phyloP scores from a whole-genome alignment of 2,113 vertebrate genomes.

The Chloroceryle aenea region DNA sequence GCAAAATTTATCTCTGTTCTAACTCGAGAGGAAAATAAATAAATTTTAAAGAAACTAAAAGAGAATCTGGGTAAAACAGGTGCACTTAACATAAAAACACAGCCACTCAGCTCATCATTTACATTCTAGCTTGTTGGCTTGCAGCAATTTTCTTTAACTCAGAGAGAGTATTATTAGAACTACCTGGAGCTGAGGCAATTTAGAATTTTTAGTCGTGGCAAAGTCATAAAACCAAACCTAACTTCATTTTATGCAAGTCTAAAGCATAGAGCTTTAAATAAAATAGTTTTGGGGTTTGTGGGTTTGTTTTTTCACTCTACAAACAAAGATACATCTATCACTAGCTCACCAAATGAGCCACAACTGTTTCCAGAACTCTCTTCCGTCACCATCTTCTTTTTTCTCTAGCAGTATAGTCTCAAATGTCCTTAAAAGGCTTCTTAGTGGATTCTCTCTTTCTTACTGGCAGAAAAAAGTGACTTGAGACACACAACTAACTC shows the following conservation, averaged over 20 bases:
- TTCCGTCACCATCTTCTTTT: not conserved
- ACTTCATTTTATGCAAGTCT: not conserved
- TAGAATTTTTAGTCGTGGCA: not conserved
- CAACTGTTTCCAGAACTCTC: not conserved
- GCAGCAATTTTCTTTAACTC: not conserved
- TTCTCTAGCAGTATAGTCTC: not conserved
- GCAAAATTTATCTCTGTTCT: not conserved
- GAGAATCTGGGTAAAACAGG: not conserved
- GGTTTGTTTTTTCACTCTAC: not conserved
- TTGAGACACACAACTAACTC: not conserved
- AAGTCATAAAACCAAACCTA: not conserved
- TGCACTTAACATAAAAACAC: not conserved
- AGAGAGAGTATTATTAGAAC: not conserved
- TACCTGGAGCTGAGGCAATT: not conserved
- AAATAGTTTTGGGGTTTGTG: not conserved
- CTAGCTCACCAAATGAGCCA: not conserved
- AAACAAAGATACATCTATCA: not conserved
- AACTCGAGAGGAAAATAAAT: not conserved
- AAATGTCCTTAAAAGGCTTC: conserved; percentile 54
- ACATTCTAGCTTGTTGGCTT: not conserved
- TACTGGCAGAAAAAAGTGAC: conserved; percentile 12
- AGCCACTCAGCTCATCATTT: not conserved
- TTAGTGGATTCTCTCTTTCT: not conserved
- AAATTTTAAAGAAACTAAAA: not conserved
- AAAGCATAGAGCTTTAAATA: not conserved